phyloP scores from a whole-genome alignment of 1,140 invertebrate genomes.

The Lordiphosa stackelbergi region DNA sequence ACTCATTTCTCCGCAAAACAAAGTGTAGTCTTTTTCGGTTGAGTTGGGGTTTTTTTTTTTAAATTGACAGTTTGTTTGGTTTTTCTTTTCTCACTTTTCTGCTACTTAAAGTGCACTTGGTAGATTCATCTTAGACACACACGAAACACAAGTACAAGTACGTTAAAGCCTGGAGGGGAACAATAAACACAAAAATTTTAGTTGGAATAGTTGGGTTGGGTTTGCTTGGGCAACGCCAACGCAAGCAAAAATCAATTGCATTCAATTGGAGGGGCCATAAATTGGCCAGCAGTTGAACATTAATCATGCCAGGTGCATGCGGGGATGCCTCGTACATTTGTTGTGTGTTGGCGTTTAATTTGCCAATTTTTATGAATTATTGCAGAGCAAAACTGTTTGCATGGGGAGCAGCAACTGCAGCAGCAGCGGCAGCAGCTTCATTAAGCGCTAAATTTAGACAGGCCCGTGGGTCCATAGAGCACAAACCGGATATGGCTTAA shows the following conservation, averaged over 20 bases:
- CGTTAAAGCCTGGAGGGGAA: conserved; percentile 23
- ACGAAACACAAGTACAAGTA: conserved; percentile 34
- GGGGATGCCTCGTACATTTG: conserved; percentile 64
- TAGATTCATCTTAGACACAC: conserved; percentile 33
- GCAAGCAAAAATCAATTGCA: conserved; percentile 70
- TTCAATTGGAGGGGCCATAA: conserved; percentile 71
- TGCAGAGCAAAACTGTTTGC: conserved; percentile 52
- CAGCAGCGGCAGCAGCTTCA: conserved; percentile 55
- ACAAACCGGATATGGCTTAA: conserved; percentile 73
- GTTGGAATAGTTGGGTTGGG: conserved; percentile 11
- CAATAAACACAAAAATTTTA: conserved; percentile 1
- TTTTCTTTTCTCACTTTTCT: conserved; percentile 39
- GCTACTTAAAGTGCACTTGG: conserved; percentile 43
- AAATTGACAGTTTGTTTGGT: conserved; percentile 2
- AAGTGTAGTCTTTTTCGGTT: conserved; percentile 33
- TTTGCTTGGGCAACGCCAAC: conserved; percentile 65
- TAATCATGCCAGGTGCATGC: conserved; percentile 45
- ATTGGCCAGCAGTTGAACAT: conserved; percentile 57
- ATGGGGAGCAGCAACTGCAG: conserved; percentile 42
- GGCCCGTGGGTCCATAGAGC: conserved; percentile 44
- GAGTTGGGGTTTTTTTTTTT: conserved; percentile 7
- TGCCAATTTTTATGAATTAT: conserved; percentile 75
- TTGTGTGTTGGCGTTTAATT: conserved; percentile 73
- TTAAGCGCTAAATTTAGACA: conserved; percentile 75
- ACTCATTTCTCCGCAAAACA: conserved; percentile 73